Base-by-base conservation (phyloP, 2,888 invertebrate genomes). In the Noctua pronuba region DNA sequence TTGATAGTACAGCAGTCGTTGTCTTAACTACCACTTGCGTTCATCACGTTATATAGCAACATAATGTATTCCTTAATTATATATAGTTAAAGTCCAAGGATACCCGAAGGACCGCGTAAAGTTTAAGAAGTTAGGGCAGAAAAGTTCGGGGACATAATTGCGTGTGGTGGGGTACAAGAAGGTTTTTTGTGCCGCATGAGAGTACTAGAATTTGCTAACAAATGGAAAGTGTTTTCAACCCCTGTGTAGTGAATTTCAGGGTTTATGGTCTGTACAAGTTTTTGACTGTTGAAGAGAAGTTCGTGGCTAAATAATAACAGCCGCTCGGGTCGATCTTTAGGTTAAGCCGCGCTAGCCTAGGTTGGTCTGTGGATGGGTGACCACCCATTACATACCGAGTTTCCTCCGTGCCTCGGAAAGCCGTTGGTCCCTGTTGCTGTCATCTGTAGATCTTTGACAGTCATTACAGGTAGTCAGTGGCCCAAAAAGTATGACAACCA, bases 1-100 rank as follows among this genome's bases (percentile, higher is more conserved):
- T 85, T 87, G 74, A 89, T 84, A 82, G 82, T 78, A 76, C 68
- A 72, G 64, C n/a, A 69, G 78, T 81, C 83, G 75, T 88, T 84
- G 77, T 83, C 82, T 78, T 82, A 86, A 88, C 87, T 82, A 58
- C 77, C 79, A 49, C 73, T 77, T 73, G 71, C 62, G 71, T 78
- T 74, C 41, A 69, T 85, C 74, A 81, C 73, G 41, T 62, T 77
- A 66, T 71, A 73, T 62, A 71, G 68, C 64, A 71, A 76, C 65
- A 70, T 66, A 64, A 75, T 67, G 35, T 78, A 75, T 60, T 73
- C 77, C 86, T 85, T 85, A 87, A 88, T 85, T 85, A 73, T 82
- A 75, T 68, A 77, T 60, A 78, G 69, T 75, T 80, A 80, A 58
- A 79, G 77, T 31, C 52, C 77, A 77, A 85, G 75, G 79, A 65